Evolutionary conservation across 2,797 vertebrate genomes (phyloP), one percentile per base, ranked within the genome.

Genomic region (Halcyon badia): DNA sequence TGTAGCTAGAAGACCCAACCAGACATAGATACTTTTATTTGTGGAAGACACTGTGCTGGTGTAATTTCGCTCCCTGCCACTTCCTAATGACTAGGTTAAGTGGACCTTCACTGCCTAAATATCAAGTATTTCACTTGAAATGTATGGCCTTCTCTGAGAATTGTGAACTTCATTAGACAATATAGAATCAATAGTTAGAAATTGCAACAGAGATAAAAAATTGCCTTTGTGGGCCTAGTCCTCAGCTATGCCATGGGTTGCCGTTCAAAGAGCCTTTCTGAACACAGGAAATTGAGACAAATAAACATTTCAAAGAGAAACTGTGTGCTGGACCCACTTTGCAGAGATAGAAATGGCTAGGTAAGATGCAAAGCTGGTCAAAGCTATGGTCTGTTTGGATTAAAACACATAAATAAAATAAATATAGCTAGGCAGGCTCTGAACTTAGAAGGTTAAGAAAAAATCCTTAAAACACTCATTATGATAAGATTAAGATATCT

Each of bases 261-360:
- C n/a, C 35, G 20, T 52, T 84, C 24, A 48, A 80, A 92, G 52
- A 92, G 60, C 44, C n/a, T 35, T 66, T 25, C 22, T 0, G 1
- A 87, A 87, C 58, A 82, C 2, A 24, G 31, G 18, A 95, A 77
- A 90, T 7, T 0, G 1, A 62, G 20, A 69, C 35, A 92, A 93
- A 42, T 46, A 92, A 92, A 22, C 21, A n/a, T n/a, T 44, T 42
- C 31, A 76, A 79, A 87, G 39, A 73, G 24, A 89, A 91, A 86
- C 18, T 13, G 6, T 60, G 22, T 3, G 4, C 30, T 78, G 39
- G 20, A 60, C 25, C 11, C 31, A 52, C 41, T 92, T 52, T 77
- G n/a, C 56, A 89, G 19, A 68, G n/a, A 39, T 11, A 89, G 60
- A 73, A 92, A 60, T 25, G 25, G 9, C 16, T 39, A 42, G 4